These are phyloP conservation scores for Apomyelois bistriatella DNA, from an alignment of 2,888 invertebrate species.

Conservation along the genomic window DNA sequence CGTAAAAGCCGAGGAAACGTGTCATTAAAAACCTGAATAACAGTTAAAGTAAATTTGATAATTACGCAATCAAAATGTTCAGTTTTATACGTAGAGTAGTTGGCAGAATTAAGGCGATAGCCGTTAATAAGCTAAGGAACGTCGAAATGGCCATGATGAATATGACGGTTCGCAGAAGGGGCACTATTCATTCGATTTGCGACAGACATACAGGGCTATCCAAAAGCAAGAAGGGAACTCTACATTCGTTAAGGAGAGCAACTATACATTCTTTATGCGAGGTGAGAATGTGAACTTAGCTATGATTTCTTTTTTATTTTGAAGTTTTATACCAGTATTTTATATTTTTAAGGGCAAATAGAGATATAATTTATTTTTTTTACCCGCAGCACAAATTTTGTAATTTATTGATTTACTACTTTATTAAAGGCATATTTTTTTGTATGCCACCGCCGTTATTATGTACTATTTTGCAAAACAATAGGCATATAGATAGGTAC, in stretches of 20 bases:
- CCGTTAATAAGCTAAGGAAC: slow-evolving; percentile 43
- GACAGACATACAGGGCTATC: slow-evolving; percentile 22
- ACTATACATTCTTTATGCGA: slow-evolving; percentile 62
- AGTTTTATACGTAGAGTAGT: slow-evolving; percentile 48
- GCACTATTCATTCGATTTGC: slow-evolving; percentile 54
- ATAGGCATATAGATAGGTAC: too few relatives aligned
- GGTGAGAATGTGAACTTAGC: slow-evolving; percentile 41
- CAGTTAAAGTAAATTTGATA: neutral
- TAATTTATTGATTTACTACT: too few relatives aligned
- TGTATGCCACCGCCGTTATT: too few relatives aligned
- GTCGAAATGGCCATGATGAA: slow-evolving; percentile 53
- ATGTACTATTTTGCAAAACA: too few relatives aligned
- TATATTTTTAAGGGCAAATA: too few relatives aligned
- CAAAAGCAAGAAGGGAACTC: slow-evolving; percentile 21
- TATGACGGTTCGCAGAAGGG: slow-evolving; percentile 45
- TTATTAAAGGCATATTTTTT: too few relatives aligned
- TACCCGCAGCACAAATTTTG: too few relatives aligned
- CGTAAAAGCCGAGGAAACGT: neutral
- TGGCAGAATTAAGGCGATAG: slow-evolving; percentile 33
- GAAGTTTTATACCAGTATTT: too few relatives aligned
- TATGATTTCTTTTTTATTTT: too few relatives aligned
- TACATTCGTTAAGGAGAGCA: slow-evolving; percentile 40
- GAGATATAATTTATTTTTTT: too few relatives aligned
- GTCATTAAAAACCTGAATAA: neutral
- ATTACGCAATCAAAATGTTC: slow-evolving; percentile 38